Conservation (phyloP, 2,888 invertebrate species). For the Eilema depressum region DNA sequence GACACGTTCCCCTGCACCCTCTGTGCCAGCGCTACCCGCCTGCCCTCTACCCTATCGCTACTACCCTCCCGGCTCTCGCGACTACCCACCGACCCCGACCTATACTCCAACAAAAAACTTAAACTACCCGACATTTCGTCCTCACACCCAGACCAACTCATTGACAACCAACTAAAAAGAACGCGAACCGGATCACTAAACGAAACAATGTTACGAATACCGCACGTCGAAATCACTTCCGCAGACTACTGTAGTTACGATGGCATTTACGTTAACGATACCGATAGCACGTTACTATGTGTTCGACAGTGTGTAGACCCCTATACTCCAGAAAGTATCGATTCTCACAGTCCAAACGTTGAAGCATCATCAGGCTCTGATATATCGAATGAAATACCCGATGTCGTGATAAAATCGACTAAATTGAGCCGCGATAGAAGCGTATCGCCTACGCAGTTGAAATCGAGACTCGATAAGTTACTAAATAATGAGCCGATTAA, state of each 20-base stretch:
- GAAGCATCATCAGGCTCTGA: constrained; percentile 72
- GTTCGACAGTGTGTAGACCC: constrained; percentile 87
- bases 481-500: constrained; percentile 61
- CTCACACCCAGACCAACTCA: constrained; percentile 53
- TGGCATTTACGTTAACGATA: constrained; percentile 83
- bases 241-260: constrained; percentile 78
- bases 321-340: constrained; percentile 94
- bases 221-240: constrained; percentile 83
- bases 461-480: constrained; percentile 86
- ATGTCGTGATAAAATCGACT: constrained; percentile 58
- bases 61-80: constrained; percentile 51
- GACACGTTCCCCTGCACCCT: constrained; percentile 76
- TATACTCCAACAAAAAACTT: constrained; percentile 56
- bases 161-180: constrained; percentile 59
- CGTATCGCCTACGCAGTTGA: constrained; percentile 89
- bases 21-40: constrained; percentile 62
- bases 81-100: constrained; percentile 70
- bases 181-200: constrained; percentile 73
- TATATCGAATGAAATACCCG: constrained; percentile 62
- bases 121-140: constrained; percentile 40
- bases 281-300: constrained; percentile 82
- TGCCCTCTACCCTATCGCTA: constrained; percentile 51
- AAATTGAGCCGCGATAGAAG: constrained; percentile 72
- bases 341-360: constrained; percentile 90
- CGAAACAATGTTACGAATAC: constrained; percentile 72